Percentiles rank a stretch among this genome's conserved stretches.
Evolutionary conservation across 2,888 invertebrate genomes (phyloP).

Genomic region (Lasioglossum lativentre): DNA sequence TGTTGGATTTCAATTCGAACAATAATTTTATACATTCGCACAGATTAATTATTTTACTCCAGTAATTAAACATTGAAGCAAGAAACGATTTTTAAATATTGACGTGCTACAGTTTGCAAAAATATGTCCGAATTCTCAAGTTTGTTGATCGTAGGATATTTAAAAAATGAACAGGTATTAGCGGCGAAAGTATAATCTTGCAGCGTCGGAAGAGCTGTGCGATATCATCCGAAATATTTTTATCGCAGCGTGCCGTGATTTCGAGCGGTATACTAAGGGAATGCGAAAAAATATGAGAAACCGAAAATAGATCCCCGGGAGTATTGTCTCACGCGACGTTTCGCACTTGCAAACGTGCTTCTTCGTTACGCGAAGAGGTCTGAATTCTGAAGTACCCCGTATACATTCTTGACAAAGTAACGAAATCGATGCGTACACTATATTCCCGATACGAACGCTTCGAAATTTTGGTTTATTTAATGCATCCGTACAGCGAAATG

Average conservation of each 20-base stretch:
- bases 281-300: slow-evolving; percentile 16
- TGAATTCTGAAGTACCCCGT: not conserved
- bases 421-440: not conserved
- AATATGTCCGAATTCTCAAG: not conserved
- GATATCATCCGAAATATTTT: not conserved
- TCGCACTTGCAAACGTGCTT: slow-evolving; percentile 12
- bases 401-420: slow-evolving; percentile 1
- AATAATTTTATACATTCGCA: too few relatives aligned
- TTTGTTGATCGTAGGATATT: not conserved
- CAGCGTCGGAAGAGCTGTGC: not conserved
- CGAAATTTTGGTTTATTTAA: not conserved
- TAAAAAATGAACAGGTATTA: not conserved
- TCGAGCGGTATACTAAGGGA: not conserved
- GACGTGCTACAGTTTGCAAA: not conserved
- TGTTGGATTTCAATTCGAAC: not conserved
- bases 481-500: not conserved
- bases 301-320: slow-evolving; percentile 12
- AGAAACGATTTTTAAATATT: too few relatives aligned
- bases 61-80: not conserved
- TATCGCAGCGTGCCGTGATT: not conserved
- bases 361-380: not conserved
- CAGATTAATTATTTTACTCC: not conserved
- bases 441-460: not conserved
- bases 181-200: not conserved
- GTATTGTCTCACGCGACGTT: slow-evolving; percentile 19